Conservation (phyloP, 2,113 vertebrate species). For the Thermophis baileyi region DNA sequence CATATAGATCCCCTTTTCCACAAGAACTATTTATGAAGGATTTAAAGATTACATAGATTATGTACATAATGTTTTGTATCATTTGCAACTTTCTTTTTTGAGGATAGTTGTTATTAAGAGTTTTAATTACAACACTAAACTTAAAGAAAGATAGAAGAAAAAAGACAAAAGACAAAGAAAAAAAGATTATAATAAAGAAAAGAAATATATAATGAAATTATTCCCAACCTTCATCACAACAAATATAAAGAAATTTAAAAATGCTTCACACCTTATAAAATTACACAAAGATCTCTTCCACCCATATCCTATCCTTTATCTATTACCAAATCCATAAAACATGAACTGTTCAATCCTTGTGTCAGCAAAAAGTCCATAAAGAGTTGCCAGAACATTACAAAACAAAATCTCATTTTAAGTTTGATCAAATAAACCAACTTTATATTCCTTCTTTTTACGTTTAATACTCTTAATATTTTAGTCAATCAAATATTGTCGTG, state of each 20-base stretch:
- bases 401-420: neutral
- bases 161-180: neutral
- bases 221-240: neutral
- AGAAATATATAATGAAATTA: neutral
- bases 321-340: neutral
- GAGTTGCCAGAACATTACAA: neutral
- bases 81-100: slow-evolving; percentile 1
- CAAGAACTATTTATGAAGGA: neutral
- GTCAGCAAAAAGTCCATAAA: neutral
- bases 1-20: neutral
- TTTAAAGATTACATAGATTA: neutral
- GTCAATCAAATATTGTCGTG: neutral
- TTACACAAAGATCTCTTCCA: neutral
- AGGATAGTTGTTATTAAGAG: neutral
- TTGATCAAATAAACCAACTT: neutral
- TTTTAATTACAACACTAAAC: neutral
- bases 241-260: neutral
- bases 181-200: neutral
- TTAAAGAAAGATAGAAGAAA: neutral
- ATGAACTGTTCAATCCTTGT: neutral
- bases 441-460: neutral
- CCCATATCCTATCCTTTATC: neutral
- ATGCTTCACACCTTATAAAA: neutral
- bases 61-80: neutral
- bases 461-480: neutral